Conservation (phyloP, 2,797 vertebrate species). For the Anomalospiza imberbis region DNA sequence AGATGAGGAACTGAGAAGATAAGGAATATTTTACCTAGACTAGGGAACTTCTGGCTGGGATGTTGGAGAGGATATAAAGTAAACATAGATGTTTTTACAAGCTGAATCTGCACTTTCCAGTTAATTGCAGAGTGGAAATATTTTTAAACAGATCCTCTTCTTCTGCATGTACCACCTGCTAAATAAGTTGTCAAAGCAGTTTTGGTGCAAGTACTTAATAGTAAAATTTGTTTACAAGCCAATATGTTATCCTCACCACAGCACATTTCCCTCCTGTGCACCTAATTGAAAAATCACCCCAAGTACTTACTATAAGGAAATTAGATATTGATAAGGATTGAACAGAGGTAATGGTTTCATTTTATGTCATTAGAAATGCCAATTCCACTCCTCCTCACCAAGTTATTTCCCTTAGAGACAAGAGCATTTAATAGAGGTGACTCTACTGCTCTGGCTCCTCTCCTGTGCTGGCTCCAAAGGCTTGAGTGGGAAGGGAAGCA, state of each 20-base stretch:
- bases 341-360: neutral
- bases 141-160: neutral
- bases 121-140: neutral
- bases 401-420: neutral
- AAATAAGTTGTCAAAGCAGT: neutral
- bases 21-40: neutral
- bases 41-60: neutral
- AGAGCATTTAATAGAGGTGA: neutral
- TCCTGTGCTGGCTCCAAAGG: neutral
- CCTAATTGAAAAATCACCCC: neutral
- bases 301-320: neutral
- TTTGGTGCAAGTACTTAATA: neutral
- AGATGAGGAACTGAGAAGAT: neutral
- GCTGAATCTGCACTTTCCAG: neutral
- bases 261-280: neutral
- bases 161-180: neutral
- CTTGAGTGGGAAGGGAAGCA: neutral
- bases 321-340: neutral
- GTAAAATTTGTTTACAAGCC: neutral
- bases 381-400: neutral
- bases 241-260: neutral
- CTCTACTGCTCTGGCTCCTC: neutral
- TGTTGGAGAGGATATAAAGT: neutral
- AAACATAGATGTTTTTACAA: neutral
- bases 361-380: neutral